phyloP scores from a whole-genome alignment of 2,888 invertebrate species.

The Hydropsyche betteni region DNA sequence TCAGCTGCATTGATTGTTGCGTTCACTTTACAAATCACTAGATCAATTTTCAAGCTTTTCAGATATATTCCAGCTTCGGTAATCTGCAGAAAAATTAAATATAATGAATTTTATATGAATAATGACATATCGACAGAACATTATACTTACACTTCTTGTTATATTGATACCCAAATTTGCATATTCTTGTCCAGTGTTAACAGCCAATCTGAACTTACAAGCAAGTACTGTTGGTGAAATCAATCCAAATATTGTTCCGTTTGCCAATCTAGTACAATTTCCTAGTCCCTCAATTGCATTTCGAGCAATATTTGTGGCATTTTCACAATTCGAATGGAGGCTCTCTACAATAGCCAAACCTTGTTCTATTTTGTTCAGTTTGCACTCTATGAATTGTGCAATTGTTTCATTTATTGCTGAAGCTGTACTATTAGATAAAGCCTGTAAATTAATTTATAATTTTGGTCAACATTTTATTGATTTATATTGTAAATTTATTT shows the following conservation, averaged over 20 bases:
- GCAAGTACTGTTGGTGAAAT: constrained; percentile 17
- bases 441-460: neutral
- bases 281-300: constrained; percentile 6
- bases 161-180: neutral
- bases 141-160: neutral
- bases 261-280: constrained; percentile 9
- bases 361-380: constrained; percentile 8
- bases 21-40: neutral
- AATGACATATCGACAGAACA: neutral
- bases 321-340: neutral
- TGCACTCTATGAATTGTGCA: neutral
- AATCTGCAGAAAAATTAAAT: neutral
- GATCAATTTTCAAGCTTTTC: neutral
- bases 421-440: neutral
- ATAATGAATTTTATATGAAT: neutral
- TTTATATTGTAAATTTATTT: neutral
- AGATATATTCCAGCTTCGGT: neutral
- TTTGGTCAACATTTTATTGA: neutral
- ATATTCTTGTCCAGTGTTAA: neutral
- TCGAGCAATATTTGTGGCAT: neutral
- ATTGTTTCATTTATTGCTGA: constrained; percentile 19
- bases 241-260: neutral
- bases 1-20: no score
- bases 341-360: constrained; percentile 2
- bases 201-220: constrained; percentile 17